Conservation (phyloP, 92 coral and sea anemone genomes). For the Plumapathes pennacea region DNA sequence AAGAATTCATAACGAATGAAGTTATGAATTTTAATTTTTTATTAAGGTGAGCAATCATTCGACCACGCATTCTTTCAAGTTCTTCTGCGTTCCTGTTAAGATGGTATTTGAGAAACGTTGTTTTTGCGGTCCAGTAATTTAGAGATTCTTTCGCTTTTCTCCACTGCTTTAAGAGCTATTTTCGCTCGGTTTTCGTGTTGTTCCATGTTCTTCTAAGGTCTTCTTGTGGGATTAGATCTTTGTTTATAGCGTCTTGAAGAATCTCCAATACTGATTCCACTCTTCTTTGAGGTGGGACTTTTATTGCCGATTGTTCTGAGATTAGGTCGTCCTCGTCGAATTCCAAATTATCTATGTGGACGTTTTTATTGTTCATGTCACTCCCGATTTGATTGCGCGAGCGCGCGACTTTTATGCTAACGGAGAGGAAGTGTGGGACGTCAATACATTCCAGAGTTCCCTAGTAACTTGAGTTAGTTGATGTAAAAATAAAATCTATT, state of each 20-base stretch:
- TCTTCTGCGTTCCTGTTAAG: constrained; percentile 27
- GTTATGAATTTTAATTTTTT: no score
- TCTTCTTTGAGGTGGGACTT: constrained; percentile 33
- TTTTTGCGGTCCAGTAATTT: constrained; percentile 33
- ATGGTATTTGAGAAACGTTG: constrained; percentile 33
- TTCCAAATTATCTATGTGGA: constrained; percentile 39
- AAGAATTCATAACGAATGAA: no score
- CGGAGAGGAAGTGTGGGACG: constrained; percentile 1
- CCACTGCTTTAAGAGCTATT: constrained; percentile 48
- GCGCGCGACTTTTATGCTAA: background rate
- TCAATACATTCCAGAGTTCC: constrained; percentile 40
- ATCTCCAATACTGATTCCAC: constrained; percentile 24
- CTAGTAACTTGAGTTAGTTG: constrained; percentile 2
- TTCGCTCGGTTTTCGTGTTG: constrained; percentile 43
- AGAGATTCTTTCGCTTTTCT: constrained; percentile 46
- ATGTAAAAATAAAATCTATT: background rate
- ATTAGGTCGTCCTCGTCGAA: constrained; percentile 41
- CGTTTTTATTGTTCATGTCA: constrained; percentile 27
- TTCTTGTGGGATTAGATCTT: constrained; percentile 34
- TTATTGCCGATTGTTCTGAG: constrained; percentile 20
- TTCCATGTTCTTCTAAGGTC: constrained; percentile 44
- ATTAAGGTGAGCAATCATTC: constrained; percentile 47
- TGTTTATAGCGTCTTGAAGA: constrained; percentile 8
- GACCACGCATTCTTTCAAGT: constrained; percentile 31
- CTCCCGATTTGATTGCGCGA: constrained; percentile 43